Evolutionary conservation across 2,888 invertebrate species (phyloP).

Genomic region (Loripinus fragilis): DNA sequence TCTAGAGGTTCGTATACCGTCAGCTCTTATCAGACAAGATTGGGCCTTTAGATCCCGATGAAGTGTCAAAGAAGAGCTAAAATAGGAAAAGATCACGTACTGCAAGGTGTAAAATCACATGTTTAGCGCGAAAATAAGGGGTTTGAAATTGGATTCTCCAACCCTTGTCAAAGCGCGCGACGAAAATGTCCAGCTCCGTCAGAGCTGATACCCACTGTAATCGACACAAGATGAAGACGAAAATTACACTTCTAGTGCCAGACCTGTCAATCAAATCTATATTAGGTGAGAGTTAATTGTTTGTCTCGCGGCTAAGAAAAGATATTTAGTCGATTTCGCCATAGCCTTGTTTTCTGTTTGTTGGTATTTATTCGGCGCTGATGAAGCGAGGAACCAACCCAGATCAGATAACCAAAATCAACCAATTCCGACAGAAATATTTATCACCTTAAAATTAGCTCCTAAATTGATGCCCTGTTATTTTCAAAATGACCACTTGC

Average conservation of each 20-base stretch:
- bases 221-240: not conserved
- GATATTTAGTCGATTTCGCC: slow-evolving; percentile 8
- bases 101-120: slow-evolving; percentile 50
- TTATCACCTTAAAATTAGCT: slow-evolving; percentile 65
- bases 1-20: not conserved
- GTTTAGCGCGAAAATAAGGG: slow-evolving; percentile 56
- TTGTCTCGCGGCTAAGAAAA: slow-evolving; percentile 10
- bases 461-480: slow-evolving; percentile 55
- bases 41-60: slow-evolving; percentile 45
- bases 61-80: slow-evolving; percentile 54
- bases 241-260: slow-evolving; percentile 8
- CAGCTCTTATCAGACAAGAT: not conserved
- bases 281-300: slow-evolving; percentile 5
- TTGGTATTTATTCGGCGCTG: not conserved
- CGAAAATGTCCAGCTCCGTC: slow-evolving; percentile 56
- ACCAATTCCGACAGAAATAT: slow-evolving; percentile 55
- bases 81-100: slow-evolving; percentile 34
- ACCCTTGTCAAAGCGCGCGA: slow-evolving; percentile 54
- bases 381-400: not conserved
- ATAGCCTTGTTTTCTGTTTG: slow-evolving; percentile 12
- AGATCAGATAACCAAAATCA: slow-evolving; percentile 29
- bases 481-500: slow-evolving; percentile 59
- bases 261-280: slow-evolving; percentile 28
- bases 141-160: slow-evolving; percentile 48
- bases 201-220: slow-evolving; percentile 39